These are phyloP conservation scores for Hemiscyllium ocellatum DNA, from an alignment of 2,113 vertebrate genomes.

Conservation along the genomic window DNA sequence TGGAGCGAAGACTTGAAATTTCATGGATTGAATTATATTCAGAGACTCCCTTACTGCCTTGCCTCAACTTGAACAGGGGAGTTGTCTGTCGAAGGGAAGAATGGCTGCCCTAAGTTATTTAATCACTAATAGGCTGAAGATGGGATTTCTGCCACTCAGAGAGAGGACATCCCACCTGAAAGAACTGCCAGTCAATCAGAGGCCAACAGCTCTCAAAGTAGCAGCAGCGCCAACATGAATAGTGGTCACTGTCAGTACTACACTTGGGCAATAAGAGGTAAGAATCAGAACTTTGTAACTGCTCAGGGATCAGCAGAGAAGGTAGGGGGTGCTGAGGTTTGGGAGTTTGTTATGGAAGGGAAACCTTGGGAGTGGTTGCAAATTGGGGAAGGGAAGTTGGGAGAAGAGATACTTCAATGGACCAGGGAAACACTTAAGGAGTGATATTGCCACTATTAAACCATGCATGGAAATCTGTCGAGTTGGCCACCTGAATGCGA, in stretches of 20 bases:
- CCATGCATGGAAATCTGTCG: no score
- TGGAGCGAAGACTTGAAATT: not conserved
- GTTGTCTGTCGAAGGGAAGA: not conserved
- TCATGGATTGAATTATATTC: not conserved
- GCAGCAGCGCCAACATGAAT: not conserved
- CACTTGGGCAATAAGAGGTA: not conserved
- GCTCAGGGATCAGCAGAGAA: not conserved
- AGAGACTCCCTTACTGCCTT: no score
- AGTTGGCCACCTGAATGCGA: not conserved
- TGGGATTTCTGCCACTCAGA: not conserved
- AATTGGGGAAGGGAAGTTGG: no score
- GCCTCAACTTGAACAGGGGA: not conserved
- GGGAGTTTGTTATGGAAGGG: no score
- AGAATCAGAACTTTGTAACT: not conserved
- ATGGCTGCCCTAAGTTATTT: not conserved
- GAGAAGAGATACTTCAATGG: not conserved
- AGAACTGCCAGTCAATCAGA: not conserved
- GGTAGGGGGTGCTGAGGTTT: not conserved
- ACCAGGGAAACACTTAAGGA: not conserved
- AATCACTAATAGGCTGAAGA: not conserved
- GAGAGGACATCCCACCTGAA: not conserved
- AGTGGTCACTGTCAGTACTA: not conserved
- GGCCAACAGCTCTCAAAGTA: not conserved
- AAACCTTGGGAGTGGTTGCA: not conserved
- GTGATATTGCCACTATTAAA: not conserved